Evolutionary conservation across 2,113 vertebrate species (phyloP).

Genomic region (Leucopternis melanops): DNA sequence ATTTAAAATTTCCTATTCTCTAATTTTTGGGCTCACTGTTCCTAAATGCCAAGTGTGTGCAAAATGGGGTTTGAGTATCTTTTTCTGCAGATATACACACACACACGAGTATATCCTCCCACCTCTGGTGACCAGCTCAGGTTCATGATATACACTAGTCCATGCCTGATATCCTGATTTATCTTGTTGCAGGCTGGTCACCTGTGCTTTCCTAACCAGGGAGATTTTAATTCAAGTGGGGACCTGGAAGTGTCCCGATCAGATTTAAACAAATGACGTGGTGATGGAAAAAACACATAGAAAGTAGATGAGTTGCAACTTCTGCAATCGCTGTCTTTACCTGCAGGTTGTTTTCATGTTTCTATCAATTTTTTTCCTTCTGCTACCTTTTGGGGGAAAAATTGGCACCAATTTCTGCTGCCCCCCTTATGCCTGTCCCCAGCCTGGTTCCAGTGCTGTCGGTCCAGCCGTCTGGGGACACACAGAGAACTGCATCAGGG

Average conservation of each 20-base stretch:
- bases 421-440: not conserved
- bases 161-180: not conserved
- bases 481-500: not conserved
- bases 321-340: not conserved
- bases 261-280: not conserved
- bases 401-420: not conserved
- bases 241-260: not conserved
- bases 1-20: not conserved
- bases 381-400: not conserved
- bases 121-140: not conserved
- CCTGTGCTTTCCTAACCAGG: not conserved
- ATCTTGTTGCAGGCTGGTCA: not conserved
- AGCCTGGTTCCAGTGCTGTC: not conserved
- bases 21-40: not conserved
- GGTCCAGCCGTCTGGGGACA: not conserved
- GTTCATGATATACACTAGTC: not conserved
- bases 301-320: not conserved
- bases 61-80: not conserved
- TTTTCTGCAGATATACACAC: not conserved
- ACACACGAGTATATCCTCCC: not conserved
- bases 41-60: not conserved
- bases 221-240: not conserved
- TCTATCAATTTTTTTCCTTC: not conserved
- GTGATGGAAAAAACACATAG: not conserved
- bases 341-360: not conserved